Evolutionary conservation across 2,888 invertebrate species (phyloP).

Genomic region (Copidosoma aretas): DNA sequence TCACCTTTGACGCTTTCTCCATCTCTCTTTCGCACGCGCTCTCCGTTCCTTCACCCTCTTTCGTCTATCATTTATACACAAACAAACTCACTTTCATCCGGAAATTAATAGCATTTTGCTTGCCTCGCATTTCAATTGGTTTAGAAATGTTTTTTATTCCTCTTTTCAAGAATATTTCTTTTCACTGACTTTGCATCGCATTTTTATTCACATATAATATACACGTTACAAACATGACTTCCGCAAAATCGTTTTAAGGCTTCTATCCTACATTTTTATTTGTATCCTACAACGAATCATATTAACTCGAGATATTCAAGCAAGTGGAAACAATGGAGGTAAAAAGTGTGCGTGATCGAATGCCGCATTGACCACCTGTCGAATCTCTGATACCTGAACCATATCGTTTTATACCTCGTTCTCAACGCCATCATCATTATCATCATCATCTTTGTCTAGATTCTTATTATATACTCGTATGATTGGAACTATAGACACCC

Average conservation of each 20-base stretch:
- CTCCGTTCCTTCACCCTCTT: not conserved
- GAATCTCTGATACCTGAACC: not conserved
- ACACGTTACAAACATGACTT: constrained; percentile 19
- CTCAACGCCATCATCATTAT: not conserved
- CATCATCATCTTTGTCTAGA: not conserved
- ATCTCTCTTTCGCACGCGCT: constrained; percentile 11
- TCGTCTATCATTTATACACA: no score
- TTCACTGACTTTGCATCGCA: not conserved
- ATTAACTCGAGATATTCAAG: constrained; percentile 27
- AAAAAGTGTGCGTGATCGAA: constrained; percentile 18
- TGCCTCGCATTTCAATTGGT: constrained; percentile 17
- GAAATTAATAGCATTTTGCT: not conserved
- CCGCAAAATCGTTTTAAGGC: constrained; percentile 34
- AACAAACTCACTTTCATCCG: no score
- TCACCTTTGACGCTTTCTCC: constrained; percentile 26
- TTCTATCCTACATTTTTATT: constrained; percentile 40
- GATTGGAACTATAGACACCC: no score
- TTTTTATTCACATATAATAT: not conserved
- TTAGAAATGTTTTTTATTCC: constrained; percentile 3
- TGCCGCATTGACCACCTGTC: constrained; percentile 43
- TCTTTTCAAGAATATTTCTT: not conserved
- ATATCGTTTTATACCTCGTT: not conserved
- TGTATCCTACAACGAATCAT: constrained; percentile 21
- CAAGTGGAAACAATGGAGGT: constrained; percentile 11
- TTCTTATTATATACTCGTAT: constrained; percentile 1